Base-by-base conservation (phyloP, 35 echinoderm and acorn worm genomes). In the Hemicentrotus pulcherrimus region DNA sequence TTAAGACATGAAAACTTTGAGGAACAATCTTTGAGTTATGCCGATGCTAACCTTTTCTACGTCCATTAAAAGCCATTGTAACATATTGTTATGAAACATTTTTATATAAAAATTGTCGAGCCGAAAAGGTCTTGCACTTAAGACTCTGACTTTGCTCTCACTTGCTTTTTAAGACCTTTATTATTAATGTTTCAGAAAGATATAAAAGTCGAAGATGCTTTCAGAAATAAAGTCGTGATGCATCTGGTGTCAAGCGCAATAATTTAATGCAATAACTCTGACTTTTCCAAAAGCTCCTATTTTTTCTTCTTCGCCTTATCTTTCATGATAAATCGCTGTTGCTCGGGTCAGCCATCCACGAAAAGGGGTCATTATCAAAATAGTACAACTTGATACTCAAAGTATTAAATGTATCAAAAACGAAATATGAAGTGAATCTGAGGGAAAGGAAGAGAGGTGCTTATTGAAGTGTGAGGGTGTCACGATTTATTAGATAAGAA, bases 401-500 rank as follows among this genome's bases (percentile, higher is more conserved):
- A 90, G 46, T 33, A 45, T 45, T 41, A 47, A 90, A 90, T 90
- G 88, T 90, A 90, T 90, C 88, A 33, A 90, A 90, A 90, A 45
- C 31, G 12, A 90, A 47, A 90, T 31, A 93, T 93, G 48, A 31
- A 93, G 46, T 93, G 46, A 93, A 93, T 93, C 91, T 93, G 46
- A 47, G 88, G 88, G 14, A 41, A 33, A 93, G 91, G 22, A 55
- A 93, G 47, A 24, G 19, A 93, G 46, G 91, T 31, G 91, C 46
- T 47, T 58, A 58, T 47, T 31, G 46, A 47, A 93, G 91, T 93
- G 91, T 22, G 91, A 50, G 32, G 46, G 91, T 93, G 91, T 93
- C 91, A 93, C 30, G n/a, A 47, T 93, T 93, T 93, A 93, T 93
- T 93, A 93, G 30, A 93, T 93, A 93, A 93, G 46, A 50, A 47